Evolutionary conservation across 2,888 invertebrate species (phyloP).

Genomic region (Parnassius apollo): DNA sequence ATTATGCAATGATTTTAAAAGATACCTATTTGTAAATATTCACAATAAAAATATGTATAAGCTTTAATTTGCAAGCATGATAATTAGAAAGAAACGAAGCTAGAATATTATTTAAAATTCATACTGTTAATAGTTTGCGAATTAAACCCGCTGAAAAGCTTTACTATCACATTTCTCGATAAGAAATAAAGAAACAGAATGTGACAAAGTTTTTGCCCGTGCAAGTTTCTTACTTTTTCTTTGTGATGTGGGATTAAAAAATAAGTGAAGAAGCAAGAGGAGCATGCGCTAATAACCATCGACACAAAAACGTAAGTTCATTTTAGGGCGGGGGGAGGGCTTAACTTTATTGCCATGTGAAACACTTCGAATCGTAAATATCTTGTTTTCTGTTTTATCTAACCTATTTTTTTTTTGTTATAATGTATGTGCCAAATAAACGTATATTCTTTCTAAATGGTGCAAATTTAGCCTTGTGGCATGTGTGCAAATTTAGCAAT

Average conservation of each 20-base stretch:
- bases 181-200: not conserved
- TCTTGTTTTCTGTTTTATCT: no score
- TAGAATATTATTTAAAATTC: not conserved
- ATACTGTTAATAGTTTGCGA: no score
- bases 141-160: no score
- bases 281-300: slow-evolving; percentile 79
- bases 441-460: no score
- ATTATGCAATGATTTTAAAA: no score
- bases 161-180: not conserved
- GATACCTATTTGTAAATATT: no score
- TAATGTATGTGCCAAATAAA: no score
- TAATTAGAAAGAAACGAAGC: not conserved
- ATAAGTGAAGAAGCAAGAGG: slow-evolving; percentile 65
- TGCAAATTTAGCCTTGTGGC: no score
- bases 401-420: no score
- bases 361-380: not conserved
- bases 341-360: slow-evolving; percentile 3
- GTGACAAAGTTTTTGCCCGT: not conserved
- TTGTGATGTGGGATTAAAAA: slow-evolving; percentile 27
- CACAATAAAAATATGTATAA: not conserved
- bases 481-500: no score
- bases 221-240: not conserved
- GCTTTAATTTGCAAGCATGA: slow-evolving; percentile 1
- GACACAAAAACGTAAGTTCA: slow-evolving; percentile 36
- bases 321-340: not conserved